Evolutionary conservation across 2,888 invertebrate species (phyloP).

Genomic region (Andrena chrysosceles): DNA sequence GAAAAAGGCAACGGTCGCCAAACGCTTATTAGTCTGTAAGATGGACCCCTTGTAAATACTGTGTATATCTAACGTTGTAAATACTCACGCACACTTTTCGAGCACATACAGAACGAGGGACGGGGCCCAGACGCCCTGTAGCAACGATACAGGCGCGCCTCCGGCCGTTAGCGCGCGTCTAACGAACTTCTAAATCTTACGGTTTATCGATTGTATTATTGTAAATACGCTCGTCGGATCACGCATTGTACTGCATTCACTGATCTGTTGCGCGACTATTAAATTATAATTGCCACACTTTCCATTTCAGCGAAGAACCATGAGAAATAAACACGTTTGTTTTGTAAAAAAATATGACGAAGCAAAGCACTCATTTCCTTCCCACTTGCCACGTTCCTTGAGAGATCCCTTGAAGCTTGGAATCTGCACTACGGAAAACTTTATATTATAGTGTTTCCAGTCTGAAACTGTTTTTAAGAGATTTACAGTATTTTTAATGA

Average conservation of each 20-base stretch:
- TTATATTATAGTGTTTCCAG: no score
- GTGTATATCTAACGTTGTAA: conserved; percentile 81
- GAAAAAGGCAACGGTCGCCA: conserved; percentile 77
- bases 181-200: conserved; percentile 48
- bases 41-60: conserved; percentile 81
- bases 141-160: background rate
- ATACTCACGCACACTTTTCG: conserved; percentile 73
- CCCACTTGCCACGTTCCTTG: no score
- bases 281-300: conserved; percentile 76
- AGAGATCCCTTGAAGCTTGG: background rate
- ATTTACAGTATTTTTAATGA: no score
- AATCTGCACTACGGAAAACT: no score
- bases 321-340: conserved; percentile 77
- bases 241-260: conserved; percentile 73
- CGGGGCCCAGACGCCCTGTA: conserved; percentile 39
- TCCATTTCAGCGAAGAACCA: conserved; percentile 75
- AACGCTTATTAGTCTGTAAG: conserved; percentile 84
- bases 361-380: background rate
- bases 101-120: conserved; percentile 53
- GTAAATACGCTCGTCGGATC: conserved; percentile 77
- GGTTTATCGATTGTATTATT: conserved; percentile 71
- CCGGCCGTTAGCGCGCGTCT: conserved; percentile 50
- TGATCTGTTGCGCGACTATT: conserved; percentile 73
- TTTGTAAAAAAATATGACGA: conserved; percentile 67
- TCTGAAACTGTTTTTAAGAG: no score